These are phyloP conservation scores for Rhynchophorus ferrugineus DNA, from an alignment of 1,140 invertebrate species.

Conservation along the genomic window DNA sequence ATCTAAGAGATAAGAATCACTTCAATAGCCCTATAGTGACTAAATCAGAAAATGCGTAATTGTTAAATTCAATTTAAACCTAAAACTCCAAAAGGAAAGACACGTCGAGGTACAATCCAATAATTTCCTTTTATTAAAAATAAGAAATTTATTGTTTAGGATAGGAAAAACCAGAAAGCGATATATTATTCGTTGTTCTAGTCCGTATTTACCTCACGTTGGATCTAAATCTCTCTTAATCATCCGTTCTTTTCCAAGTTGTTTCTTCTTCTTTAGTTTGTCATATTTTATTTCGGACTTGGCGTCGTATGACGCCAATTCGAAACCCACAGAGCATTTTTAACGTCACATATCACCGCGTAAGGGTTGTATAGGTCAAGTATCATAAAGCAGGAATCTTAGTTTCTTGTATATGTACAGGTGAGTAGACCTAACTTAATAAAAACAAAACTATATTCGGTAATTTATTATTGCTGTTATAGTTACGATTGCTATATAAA, in stretches of 20 bases:
- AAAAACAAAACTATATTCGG: too few relatives aligned
- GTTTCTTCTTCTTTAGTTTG: slow-evolving; percentile 4
- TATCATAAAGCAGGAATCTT: too few relatives aligned
- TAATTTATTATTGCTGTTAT: too few relatives aligned
- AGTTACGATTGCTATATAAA: too few relatives aligned
- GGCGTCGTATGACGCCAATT: not conserved
- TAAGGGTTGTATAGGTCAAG: too few relatives aligned
- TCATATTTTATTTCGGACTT: not conserved
- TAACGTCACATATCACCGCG: not conserved
- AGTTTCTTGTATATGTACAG: too few relatives aligned
- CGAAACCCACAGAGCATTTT: not conserved
- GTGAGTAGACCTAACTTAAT: too few relatives aligned
- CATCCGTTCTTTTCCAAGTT: not conserved
- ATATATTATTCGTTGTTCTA: slow-evolving; percentile 7
- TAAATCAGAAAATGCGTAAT: too few relatives aligned
- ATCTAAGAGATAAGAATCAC: too few relatives aligned
- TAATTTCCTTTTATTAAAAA: not conserved
- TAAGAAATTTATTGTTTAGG: not conserved
- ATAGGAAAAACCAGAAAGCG: not conserved
- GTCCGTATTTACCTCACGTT: not conserved
- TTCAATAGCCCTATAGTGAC: too few relatives aligned
- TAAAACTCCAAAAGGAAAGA: too few relatives aligned
- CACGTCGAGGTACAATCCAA: not conserved
- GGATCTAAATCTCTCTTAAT: not conserved
- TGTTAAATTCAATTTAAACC: not conserved